These are phyloP conservation scores for Epicampocera succincta DNA, from an alignment of 2,888 invertebrate genomes.

Conservation along the genomic window DNA sequence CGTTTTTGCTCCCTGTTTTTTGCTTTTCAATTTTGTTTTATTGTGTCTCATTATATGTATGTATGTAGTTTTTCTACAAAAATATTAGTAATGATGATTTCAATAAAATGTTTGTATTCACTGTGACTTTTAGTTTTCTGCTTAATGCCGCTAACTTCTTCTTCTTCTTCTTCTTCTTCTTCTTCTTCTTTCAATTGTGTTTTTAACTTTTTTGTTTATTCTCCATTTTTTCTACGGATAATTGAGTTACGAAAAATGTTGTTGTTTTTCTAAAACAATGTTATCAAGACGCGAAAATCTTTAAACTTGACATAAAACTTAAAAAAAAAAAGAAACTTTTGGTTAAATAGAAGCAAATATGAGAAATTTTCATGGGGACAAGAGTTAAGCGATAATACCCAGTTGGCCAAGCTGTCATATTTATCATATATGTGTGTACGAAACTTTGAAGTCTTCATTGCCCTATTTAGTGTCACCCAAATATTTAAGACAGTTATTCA, in stretches of 20 bases:
- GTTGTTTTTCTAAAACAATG: slow-evolving; percentile 27
- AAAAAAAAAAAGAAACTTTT: too few relatives aligned
- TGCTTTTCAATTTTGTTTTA: not conserved
- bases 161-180: too few relatives aligned
- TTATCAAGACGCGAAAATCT: slow-evolving; percentile 61
- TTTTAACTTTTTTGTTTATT: slow-evolving; percentile 24
- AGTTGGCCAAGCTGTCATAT: too few relatives aligned
- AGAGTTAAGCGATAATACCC: too few relatives aligned
- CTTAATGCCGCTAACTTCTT: not conserved
- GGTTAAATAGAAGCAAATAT: too few relatives aligned
- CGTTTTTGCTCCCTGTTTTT: too few relatives aligned
- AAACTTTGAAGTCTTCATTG: too few relatives aligned
- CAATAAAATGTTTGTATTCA: slow-evolving; percentile 8
- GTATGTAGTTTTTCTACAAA: not conserved
- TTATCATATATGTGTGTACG: too few relatives aligned
- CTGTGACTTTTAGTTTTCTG: slow-evolving; percentile 40
- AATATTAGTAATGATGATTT: slow-evolving; percentile 32
- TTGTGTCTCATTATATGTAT: slow-evolving; percentile 13
- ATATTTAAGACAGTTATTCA: too few relatives aligned
- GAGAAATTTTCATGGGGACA: too few relatives aligned
- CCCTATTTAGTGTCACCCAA: too few relatives aligned
- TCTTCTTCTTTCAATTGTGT: slow-evolving; percentile 32
- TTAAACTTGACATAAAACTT: slow-evolving; percentile 66
- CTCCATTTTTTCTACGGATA: slow-evolving; percentile 4
- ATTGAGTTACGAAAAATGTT: not conserved